These are phyloP conservation scores for Pao palembangensis DNA, from an alignment of 2,113 vertebrate species.

Conservation along the genomic window DNA sequence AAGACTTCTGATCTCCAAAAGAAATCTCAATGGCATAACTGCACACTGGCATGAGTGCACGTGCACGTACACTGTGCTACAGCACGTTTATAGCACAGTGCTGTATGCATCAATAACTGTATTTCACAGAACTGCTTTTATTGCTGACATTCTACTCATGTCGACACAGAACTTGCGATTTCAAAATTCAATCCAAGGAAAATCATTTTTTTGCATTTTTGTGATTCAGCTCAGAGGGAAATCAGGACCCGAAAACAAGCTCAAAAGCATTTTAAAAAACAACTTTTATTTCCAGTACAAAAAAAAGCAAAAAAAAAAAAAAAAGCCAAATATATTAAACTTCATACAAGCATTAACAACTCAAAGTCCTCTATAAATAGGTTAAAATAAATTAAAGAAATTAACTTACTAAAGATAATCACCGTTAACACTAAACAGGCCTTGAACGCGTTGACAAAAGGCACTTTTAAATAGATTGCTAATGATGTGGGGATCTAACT, in stretches of 20 bases:
- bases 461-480: slow-evolving; percentile 64
- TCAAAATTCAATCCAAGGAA: neutral
- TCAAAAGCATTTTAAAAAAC: slow-evolving; percentile 21
- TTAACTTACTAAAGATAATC: slow-evolving; percentile 75
- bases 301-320: slow-evolving; percentile 41
- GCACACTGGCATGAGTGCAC: slow-evolving; percentile 17
- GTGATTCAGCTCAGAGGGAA: neutral
- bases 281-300: slow-evolving; percentile 78
- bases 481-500: slow-evolving; percentile 55
- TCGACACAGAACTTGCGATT: too few species aligned
- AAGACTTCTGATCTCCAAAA: slow-evolving; percentile 62
- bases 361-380: slow-evolving; percentile 79
- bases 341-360: slow-evolving; percentile 76
- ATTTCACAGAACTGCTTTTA: too few species aligned
- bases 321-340: slow-evolving; percentile 78
- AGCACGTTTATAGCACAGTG: neutral
- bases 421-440: slow-evolving; percentile 65
- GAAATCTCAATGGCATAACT: slow-evolving; percentile 49
- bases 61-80: neutral
- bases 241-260: neutral
- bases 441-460: slow-evolving; percentile 57
- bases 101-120: too few species aligned
- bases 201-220: neutral
- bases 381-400: slow-evolving; percentile 81
- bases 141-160: too few species aligned